Evolutionary conservation across 2,113 vertebrate species (phyloP), one percentile per base, ranked within the genome.

Genomic region (Silurus meridionalis): DNA sequence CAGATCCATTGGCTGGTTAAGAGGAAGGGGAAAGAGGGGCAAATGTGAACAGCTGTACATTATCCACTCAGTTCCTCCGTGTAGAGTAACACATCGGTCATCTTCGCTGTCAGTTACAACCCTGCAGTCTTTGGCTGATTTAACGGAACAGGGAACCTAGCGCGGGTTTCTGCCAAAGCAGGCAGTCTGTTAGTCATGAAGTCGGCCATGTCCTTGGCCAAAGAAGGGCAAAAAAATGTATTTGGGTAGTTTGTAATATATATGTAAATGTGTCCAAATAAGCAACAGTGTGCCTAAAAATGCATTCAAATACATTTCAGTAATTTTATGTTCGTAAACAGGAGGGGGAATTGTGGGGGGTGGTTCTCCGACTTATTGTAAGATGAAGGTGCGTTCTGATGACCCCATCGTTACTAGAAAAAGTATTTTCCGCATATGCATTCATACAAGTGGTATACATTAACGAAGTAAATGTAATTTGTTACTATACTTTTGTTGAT

Each of bases 91-190:
- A 61, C 75, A 84, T 86, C 80, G 72, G 83, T 89, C 82, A 87
- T 71, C 82, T 67, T 85, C 82, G 57, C 87, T 88, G 87, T 89
- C 87, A 83, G 75, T 63, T 79, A 25, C 60, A 60, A 79, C 86
- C 80, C 83, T 83, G 66, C 85, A 88, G 79, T 83, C 86, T 67
- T 83, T 87, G 86, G 84, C 82, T 61, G 69, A 89, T 85, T 87
- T 87, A 90, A 88, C 81, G 83, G 86, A 83, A 58, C 85, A 88
- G 89, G 87, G 87, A 86, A 86, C 87, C 80, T 48, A 75, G 79
- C 48, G 63, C 90, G 82, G 61, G 79, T 86, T 77, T 80, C 52
- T 66, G 75, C 57, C 80, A 67, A 85, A 57, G 63, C 85, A 83
- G 82, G 80, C 80, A 71, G 85, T 72, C 83, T 72, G 80, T 61